A percentile compares a stretch with the other conserved stretches of the same genome.
Conservation (phyloP, 2,888 invertebrate genomes). For the Copidosoma aretas region DNA sequence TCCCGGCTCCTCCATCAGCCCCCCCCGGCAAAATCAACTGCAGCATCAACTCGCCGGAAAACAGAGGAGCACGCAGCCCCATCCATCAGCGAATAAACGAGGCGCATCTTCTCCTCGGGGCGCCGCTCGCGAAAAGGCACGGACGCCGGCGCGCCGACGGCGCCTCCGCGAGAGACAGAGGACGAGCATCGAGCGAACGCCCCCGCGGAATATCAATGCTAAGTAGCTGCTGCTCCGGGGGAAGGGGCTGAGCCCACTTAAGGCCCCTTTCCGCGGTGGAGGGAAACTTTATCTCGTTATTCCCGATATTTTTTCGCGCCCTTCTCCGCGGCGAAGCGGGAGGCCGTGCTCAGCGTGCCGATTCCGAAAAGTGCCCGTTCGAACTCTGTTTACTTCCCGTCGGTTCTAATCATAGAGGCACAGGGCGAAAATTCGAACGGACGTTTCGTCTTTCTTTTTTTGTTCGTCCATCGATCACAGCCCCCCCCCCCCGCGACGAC, state of each 20-base stretch:
- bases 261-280: constrained; percentile 4
- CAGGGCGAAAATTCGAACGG: too few species aligned
- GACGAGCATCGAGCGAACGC: constrained; percentile 50
- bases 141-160: too few species aligned
- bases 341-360: constrained; percentile 31
- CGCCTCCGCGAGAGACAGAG: constrained; percentile 52
- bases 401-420: too few species aligned
- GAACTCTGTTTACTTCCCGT: too few species aligned
- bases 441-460: too few species aligned
- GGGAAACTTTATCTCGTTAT: constrained; percentile 40
- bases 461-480: too few species aligned
- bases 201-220: constrained; percentile 52
- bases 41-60: too few species aligned
- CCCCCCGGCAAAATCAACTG: too few species aligned
- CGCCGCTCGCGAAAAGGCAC: constrained; percentile 40
- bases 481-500: too few species aligned
- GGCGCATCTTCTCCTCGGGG: neutral
- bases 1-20: too few species aligned
- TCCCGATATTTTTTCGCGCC: constrained; percentile 30
- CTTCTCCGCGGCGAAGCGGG: neutral
- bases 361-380: constrained; percentile 16
- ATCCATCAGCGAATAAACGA: neutral
- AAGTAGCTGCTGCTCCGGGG: too few species aligned
- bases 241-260: too few species aligned
- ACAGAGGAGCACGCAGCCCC: neutral